A percentile compares a stretch with the other conserved stretches of the same genome.
These are phyloP conservation scores for Kryptolebias ocellatus DNA, from an alignment of 2,797 vertebrate genomes.

Conservation along the genomic window DNA sequence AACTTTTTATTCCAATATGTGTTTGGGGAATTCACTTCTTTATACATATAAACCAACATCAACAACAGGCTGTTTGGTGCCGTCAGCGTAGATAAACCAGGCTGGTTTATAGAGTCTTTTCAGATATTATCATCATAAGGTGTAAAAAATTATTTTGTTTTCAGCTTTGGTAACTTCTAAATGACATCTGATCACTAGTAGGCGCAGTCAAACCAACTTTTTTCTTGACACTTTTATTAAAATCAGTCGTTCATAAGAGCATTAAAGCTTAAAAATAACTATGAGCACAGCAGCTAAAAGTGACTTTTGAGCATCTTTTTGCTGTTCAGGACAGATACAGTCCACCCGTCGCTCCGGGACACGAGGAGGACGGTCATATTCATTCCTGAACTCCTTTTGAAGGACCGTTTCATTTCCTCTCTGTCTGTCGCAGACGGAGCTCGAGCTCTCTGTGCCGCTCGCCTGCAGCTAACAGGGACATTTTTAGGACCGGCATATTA, in stretches of 20 bases:
- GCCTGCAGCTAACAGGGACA: conserved; percentile 52
- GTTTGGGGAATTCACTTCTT: neutral
- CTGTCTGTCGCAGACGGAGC: conserved; percentile 64
- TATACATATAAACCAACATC: neutral
- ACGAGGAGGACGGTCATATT: conserved; percentile 26
- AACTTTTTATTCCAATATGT: too few species aligned
- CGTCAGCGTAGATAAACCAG: too few species aligned
- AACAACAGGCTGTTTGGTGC: too few species aligned
- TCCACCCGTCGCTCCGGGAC: neutral
- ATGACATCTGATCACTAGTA: neutral
- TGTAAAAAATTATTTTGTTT: too few species aligned
- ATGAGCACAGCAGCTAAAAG: neutral
- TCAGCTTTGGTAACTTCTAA: neutral
- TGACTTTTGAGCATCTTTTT: neutral
- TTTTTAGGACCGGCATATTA: conserved; percentile 48
- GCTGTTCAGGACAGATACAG: conserved; percentile 45
- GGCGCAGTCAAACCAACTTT: neutral
- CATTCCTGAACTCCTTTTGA: conserved; percentile 69
- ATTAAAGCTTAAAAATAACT: neutral
- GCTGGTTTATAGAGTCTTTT: too few species aligned
- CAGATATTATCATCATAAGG: too few species aligned
- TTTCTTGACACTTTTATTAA: neutral
- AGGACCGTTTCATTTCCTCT: conserved; percentile 81
- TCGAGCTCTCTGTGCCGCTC: conserved; percentile 41
- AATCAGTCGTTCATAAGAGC: neutral